phyloP scores from a whole-genome alignment of 2,888 invertebrate genomes.

The Pandemis heparana region DNA sequence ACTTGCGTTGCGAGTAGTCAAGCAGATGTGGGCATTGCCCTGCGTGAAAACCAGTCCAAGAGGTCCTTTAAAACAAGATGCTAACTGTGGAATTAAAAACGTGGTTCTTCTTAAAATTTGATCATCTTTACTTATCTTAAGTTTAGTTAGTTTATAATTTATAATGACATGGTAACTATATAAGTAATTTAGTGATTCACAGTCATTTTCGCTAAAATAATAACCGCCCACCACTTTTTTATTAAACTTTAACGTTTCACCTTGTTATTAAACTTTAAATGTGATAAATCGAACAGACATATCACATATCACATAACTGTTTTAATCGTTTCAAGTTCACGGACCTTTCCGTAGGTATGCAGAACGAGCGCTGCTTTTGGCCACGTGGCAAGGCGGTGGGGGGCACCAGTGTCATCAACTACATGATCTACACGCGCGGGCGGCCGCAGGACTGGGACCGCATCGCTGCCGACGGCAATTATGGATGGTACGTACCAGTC shows the following conservation, averaged over 20 bases:
- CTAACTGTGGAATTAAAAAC: not conserved
- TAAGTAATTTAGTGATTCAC: no score
- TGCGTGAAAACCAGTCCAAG: not conserved
- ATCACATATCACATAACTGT: no score
- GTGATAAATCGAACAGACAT: not conserved
- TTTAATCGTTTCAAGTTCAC: not conserved
- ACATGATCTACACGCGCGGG: constrained; percentile 91
- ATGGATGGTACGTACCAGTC: constrained; percentile 86
- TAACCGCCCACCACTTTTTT: no score
- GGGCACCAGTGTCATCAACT: constrained; percentile 87
- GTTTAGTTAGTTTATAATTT: no score
- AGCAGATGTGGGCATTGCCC: constrained; percentile 1
- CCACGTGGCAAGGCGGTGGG: constrained; percentile 87
- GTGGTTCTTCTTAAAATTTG: not conserved
- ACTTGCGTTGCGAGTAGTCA: not conserved
- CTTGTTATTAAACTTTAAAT: no score
- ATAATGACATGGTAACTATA: no score
- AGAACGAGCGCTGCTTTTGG: constrained; percentile 69
- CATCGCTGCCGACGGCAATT: constrained; percentile 88
- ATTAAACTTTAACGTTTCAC: no score
- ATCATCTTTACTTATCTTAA: not conserved
- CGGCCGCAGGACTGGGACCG: constrained; percentile 90
- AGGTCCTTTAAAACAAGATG: not conserved
- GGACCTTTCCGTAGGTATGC: constrained; percentile 62
- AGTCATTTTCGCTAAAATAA: no score